These are phyloP conservation scores for Benitochromis conjunctus DNA, from an alignment of 2,113 vertebrate genomes.

Conservation along the genomic window DNA sequence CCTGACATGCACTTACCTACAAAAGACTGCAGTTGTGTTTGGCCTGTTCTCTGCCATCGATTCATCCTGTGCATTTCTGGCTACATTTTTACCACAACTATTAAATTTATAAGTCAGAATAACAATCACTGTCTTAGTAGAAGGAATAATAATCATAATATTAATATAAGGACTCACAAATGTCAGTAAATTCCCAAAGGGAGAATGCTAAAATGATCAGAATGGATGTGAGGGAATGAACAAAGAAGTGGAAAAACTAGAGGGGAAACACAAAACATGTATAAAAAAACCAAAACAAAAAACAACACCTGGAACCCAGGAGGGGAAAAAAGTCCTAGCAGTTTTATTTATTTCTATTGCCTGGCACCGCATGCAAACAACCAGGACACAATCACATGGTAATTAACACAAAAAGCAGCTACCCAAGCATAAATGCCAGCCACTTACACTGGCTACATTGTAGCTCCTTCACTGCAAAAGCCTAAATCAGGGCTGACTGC, in stretches of 20 bases:
- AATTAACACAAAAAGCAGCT: neutral
- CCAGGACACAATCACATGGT: neutral
- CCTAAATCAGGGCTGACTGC: neutral
- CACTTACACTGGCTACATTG: neutral
- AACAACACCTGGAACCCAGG: too few relatives aligned
- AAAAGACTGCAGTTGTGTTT: neutral
- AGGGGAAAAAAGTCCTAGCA: neutral
- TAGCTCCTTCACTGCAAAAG: neutral
- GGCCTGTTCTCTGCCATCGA: neutral
- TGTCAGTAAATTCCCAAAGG: neutral
- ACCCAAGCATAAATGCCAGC: neutral
- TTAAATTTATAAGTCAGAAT: neutral
- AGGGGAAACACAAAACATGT: neutral
- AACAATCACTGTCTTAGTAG: neutral
- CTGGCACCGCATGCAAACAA: neutral
- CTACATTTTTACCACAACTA: neutral
- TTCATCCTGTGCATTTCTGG: neutral
- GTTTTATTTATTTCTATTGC: neutral
- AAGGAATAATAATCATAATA: neutral
- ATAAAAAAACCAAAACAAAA: neutral
- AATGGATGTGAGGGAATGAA: neutral
- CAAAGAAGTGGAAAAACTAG: neutral
- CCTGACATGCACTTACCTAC: neutral
- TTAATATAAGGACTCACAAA: neutral
- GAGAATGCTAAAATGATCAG: neutral